phyloP scores from a whole-genome alignment of 2,888 invertebrate species.

The Ophion slaviceki region DNA sequence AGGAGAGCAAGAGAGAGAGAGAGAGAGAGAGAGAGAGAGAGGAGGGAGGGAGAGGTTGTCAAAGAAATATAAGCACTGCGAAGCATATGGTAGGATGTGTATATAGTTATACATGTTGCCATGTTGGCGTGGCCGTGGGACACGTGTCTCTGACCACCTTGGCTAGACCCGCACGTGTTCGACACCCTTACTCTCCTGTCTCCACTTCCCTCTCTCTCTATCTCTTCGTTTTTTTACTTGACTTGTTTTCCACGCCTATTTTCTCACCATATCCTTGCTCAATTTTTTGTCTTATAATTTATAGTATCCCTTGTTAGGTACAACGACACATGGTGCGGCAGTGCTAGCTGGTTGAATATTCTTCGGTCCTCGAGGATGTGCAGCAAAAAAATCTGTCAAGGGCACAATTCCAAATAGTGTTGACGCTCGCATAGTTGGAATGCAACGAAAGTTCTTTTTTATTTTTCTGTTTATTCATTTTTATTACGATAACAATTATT shows the following conservation, averaged over 20 bases:
- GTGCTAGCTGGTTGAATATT: too few relatives aligned
- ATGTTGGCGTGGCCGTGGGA: conserved; percentile 64
- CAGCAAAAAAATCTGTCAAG: too few relatives aligned
- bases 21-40: neutral
- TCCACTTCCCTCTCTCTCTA: neutral
- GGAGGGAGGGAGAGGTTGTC: conserved; percentile 3
- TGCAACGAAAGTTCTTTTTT: too few relatives aligned
- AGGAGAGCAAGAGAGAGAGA: neutral
- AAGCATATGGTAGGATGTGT: conserved; percentile 6
- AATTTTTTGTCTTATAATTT: neutral
- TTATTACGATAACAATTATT: too few relatives aligned
- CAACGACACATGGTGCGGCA: too few relatives aligned
- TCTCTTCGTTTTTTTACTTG: neutral
- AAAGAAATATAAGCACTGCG: conserved; percentile 20
- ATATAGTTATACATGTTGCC: conserved; percentile 12
- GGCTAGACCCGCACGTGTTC: conserved; percentile 54
- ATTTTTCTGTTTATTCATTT: too few relatives aligned
- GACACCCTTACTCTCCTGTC: conserved; percentile 36
- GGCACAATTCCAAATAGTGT: too few relatives aligned
- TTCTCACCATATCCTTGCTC: neutral
- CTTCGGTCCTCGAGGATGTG: too few relatives aligned
- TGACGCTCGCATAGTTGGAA: too few relatives aligned
- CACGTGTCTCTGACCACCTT: conserved; percentile 65
- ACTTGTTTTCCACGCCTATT: conserved; percentile 26
- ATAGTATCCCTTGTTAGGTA: neutral